Conservation (phyloP, 2,888 invertebrate species). For the Drosophila stalkeri region DNA sequence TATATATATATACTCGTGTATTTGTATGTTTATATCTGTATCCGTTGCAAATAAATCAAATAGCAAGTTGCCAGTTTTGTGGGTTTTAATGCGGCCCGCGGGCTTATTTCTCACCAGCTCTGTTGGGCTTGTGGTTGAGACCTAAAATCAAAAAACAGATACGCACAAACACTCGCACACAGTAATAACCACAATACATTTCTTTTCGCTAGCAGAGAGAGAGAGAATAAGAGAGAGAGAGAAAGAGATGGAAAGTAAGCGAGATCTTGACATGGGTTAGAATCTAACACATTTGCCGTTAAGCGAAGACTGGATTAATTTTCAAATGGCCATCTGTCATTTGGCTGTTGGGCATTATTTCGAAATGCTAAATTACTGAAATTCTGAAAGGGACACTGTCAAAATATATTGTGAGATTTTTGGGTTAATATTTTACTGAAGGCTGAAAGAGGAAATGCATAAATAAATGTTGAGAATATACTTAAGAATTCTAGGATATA, state of each 20-base stretch:
- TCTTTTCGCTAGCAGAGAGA: conserved; percentile 24
- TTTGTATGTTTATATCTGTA: conserved; percentile 41
- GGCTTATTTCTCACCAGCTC: conserved; percentile 44
- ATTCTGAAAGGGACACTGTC: conserved; percentile 4
- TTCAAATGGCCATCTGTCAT: conserved; percentile 38
- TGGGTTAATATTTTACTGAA: background rate
- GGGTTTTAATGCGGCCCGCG: conserved; percentile 62
- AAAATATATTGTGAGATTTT: conserved; percentile 7
- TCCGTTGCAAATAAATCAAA: conserved; percentile 75
- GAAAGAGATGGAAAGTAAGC: conserved; percentile 34
- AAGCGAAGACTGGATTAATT: conserved; percentile 40
- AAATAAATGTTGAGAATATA: background rate
- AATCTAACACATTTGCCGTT: conserved; percentile 18
- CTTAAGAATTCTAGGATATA: background rate
- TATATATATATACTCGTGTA: conserved; percentile 21
- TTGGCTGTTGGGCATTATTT: conserved; percentile 12
- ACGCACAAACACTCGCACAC: background rate
- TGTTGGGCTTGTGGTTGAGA: conserved; percentile 68
- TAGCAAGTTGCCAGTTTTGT: conserved; percentile 60
- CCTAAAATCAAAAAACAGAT: conserved; percentile 40
- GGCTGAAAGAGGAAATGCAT: background rate
- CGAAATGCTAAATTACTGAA: background rate
- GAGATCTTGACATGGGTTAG: conserved; percentile 57
- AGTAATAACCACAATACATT: conserved; percentile 26
- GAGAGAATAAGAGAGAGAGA: conserved; percentile 35